These are phyloP conservation scores for Dendrocincla tyrannina DNA, from an alignment of 2,797 vertebrate species.

Conservation along the genomic window DNA sequence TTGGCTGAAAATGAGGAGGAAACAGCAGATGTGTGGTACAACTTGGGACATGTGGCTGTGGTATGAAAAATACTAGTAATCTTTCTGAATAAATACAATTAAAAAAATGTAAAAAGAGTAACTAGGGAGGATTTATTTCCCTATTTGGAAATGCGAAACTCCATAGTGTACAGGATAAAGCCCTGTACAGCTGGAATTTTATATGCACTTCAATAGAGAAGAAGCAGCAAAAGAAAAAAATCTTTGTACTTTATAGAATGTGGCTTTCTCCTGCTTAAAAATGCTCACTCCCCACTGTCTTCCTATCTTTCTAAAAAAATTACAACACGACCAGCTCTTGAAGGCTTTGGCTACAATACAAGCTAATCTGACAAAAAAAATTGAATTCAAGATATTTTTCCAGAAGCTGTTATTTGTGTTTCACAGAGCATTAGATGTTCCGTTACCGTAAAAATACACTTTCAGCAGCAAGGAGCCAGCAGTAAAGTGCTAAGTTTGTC, in stretches of 20 bases:
- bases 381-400: background rate
- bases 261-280: background rate
- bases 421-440: background rate
- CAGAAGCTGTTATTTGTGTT: background rate
- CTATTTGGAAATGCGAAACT: background rate
- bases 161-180: background rate
- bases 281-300: background rate
- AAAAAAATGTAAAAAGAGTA: background rate
- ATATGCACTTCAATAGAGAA: background rate
- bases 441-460: background rate
- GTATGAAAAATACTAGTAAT: conserved; percentile 74
- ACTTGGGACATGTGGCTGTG: conserved; percentile 93
- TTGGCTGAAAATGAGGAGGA: conserved; percentile 91
- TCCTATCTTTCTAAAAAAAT: background rate
- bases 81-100: background rate
- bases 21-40: conserved; percentile 96
- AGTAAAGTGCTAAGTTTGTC: background rate
- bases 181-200: background rate
- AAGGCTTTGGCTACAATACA: background rate
- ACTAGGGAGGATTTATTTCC: background rate
- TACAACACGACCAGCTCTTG: background rate
- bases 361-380: background rate
- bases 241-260: background rate
- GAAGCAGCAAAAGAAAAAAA: background rate
- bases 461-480: background rate